These are phyloP conservation scores for Phylloscopus collybita DNA, from an alignment of 2,797 vertebrate species.

Conservation along the genomic window DNA sequence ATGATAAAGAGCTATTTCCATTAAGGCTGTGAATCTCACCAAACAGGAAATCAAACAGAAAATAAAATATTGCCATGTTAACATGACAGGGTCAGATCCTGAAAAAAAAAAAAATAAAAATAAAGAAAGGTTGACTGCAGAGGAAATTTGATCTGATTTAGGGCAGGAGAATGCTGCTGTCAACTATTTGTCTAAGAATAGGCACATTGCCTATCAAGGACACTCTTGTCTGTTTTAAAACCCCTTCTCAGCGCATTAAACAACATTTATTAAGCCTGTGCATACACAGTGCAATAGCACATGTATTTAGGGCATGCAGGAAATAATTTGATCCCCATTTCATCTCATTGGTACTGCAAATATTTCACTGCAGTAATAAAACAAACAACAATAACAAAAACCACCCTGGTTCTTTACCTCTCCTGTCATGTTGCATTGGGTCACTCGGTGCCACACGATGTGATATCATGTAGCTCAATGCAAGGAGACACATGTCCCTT, in stretches of 20 bases:
- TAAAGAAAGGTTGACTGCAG: not conserved
- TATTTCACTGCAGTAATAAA: slow-evolving; percentile 2
- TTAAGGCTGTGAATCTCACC: not conserved
- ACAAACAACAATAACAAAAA: not conserved
- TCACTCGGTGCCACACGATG: slow-evolving; percentile 73
- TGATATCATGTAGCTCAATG: slow-evolving; percentile 78
- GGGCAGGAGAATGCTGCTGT: slow-evolving; percentile 23
- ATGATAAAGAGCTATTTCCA: not conserved
- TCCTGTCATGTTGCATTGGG: slow-evolving; percentile 72
- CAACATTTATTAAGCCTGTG: not conserved
- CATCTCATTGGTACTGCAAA: not conserved
- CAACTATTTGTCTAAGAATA: slow-evolving; percentile 58
- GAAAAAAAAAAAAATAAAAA: not conserved
- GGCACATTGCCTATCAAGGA: slow-evolving; percentile 6
- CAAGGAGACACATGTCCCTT: slow-evolving; percentile 84
- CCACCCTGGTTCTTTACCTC: slow-evolving; percentile 71
- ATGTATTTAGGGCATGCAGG: not conserved
- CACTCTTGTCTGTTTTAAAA: not conserved
- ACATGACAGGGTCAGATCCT: not conserved
- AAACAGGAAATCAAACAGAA: slow-evolving; percentile 41
- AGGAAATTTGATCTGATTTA: slow-evolving; percentile 39
- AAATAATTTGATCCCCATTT: slow-evolving; percentile 4
- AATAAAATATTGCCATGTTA: slow-evolving; percentile 11
- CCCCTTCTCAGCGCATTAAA: not conserved
- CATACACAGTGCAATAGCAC: not conserved